A percentile compares a stretch with the other conserved stretches of the same genome.
These are phyloP conservation scores for Diarsia rubi DNA, from an alignment of 2,888 invertebrate genomes.

Conservation along the genomic window DNA sequence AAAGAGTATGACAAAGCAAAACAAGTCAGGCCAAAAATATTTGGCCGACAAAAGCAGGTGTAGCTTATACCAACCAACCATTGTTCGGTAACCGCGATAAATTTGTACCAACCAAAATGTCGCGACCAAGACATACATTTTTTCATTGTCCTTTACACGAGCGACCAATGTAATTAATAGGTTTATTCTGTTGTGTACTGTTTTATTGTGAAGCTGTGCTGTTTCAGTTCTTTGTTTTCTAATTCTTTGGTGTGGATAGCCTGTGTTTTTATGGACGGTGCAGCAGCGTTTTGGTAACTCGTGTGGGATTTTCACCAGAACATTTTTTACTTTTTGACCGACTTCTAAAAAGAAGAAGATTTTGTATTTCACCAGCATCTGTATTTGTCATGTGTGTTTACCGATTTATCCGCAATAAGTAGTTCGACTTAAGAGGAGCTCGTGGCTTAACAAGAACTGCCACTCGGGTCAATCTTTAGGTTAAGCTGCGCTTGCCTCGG, in stretches of 20 bases:
- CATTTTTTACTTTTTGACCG: background rate
- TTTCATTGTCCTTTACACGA: conserved; percentile 62
- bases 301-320: conserved; percentile 1
- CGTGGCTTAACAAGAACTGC: too few relatives aligned
- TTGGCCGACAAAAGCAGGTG: conserved; percentile 61
- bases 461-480: too few relatives aligned
- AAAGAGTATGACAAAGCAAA: conserved; percentile 40
- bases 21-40: conserved; percentile 57
- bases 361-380: too few relatives aligned
- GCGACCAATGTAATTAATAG: conserved; percentile 62
- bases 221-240: conserved; percentile 12
- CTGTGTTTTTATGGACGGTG: conserved; percentile 8
- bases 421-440: too few relatives aligned
- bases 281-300: background rate
- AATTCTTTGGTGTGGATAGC: conserved; percentile 28
- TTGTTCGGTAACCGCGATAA: conserved; percentile 61
- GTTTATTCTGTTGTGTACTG: conserved; percentile 48
- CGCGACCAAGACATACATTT: conserved; percentile 63
- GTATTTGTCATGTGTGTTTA: too few relatives aligned
- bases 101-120: conserved; percentile 62
- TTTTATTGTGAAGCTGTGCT: conserved; percentile 55
- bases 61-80: conserved; percentile 45
- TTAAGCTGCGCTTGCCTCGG: too few relatives aligned
- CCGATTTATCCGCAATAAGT: too few relatives aligned
- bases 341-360: background rate